These are phyloP conservation scores for Apodemia mormo DNA, from an alignment of 2,888 invertebrate genomes.

Conservation along the genomic window DNA sequence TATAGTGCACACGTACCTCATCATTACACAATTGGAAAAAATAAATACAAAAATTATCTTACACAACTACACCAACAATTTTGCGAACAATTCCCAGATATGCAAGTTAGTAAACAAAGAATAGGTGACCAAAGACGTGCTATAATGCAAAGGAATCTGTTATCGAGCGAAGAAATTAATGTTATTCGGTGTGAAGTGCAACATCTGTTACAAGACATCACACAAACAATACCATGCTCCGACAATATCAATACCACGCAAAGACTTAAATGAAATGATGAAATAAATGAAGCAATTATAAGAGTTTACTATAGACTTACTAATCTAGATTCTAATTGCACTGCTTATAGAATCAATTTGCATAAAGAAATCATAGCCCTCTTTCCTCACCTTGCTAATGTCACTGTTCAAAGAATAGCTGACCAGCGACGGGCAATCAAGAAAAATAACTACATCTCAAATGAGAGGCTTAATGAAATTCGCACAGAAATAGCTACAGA, in stretches of 20 bases:
- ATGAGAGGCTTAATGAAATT: no score
- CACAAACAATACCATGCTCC: neutral
- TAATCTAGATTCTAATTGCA: no score
- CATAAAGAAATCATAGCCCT: no score
- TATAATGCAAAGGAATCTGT: conserved; percentile 27
- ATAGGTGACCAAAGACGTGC: conserved; percentile 33
- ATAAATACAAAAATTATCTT: conserved; percentile 24
- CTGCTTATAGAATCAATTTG: no score
- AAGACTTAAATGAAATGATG: conserved; percentile 18
- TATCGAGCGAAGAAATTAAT: neutral
- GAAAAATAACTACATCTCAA: no score
- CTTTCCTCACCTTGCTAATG: no score
- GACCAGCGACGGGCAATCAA: no score
- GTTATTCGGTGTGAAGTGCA: conserved; percentile 17
- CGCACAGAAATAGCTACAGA: neutral
- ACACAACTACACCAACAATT: conserved; percentile 25
- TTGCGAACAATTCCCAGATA: conserved; percentile 26
- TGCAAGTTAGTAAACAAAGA: conserved; percentile 28
- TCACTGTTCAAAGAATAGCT: no score
- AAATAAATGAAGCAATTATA: conserved; percentile 21
- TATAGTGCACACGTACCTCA: conserved; percentile 29
- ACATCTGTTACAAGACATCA: neutral
- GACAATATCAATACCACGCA: no score
- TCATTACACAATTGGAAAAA: conserved; percentile 26
- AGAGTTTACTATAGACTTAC: neutral